Evolutionary conservation across 2,797 vertebrate species (phyloP).

Genomic region (Mallotus villosus): DNA sequence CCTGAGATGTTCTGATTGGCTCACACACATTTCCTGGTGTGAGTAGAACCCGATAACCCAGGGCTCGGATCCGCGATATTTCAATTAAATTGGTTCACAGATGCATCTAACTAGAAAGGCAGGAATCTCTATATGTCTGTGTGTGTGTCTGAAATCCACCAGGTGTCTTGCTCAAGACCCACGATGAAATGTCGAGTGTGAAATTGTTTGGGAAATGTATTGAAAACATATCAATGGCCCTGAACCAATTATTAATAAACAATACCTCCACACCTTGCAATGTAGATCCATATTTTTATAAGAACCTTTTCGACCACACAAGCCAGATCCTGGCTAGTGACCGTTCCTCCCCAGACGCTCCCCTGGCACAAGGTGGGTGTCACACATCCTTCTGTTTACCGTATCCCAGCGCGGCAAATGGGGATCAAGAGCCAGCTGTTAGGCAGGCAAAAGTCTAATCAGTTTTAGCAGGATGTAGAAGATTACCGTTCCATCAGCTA

Average conservation of each 20-base stretch:
- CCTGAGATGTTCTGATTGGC: not conserved
- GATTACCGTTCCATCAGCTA: conserved; percentile 61
- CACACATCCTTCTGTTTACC: conserved; percentile 50
- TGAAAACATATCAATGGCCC: not conserved
- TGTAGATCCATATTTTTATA: conserved; percentile 49
- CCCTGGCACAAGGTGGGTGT: conserved; percentile 51
- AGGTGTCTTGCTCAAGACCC: too few species aligned
- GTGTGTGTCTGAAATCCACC: too few species aligned
- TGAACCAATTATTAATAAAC: conserved; percentile 3
- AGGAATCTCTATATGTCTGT: too few species aligned
- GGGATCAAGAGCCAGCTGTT: conserved; percentile 62
- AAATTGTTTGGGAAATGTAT: too few species aligned
- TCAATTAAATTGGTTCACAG: too few species aligned
- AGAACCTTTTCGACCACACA: conserved; percentile 50
- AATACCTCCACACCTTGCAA: conserved; percentile 9
- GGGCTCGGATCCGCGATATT: too few species aligned
- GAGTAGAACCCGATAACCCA: too few species aligned
- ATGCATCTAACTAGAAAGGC: too few species aligned
- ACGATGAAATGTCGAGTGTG: too few species aligned
- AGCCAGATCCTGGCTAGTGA: conserved; percentile 59
- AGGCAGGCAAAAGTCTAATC: conserved; percentile 57
- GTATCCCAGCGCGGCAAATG: conserved; percentile 62
- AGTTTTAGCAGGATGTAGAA: conserved; percentile 59
- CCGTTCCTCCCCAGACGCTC: conserved; percentile 55
- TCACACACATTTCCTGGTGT: not conserved